Base-by-base conservation (phyloP, 2,113 vertebrate genomes). In the Taxidea taxus region DNA sequence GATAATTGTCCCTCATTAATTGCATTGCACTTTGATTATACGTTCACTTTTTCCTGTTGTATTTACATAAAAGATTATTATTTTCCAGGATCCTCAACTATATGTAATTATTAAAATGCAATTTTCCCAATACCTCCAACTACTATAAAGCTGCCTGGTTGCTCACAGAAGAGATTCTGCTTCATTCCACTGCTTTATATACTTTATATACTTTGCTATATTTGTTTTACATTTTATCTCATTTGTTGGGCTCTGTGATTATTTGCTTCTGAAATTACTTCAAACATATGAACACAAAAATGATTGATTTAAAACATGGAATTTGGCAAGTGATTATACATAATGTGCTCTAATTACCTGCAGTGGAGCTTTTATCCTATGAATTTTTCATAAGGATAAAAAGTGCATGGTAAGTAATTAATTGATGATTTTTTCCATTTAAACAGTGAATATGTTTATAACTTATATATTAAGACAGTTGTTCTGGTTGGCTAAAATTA, bases 221-320 rank as follows among this genome's bases (percentile, higher is more conserved):
- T 96, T 97, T 97, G 90, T 95, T 96, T 96, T 95, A 86, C 51
- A 39, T 96, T 97, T 94, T 91, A 74, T 94, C 75, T 97, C 85
- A 98, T 95, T 97, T 95, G 90, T 80, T 85, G n/a, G 74, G 90
- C 39, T 82, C 64, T 96, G 51, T 97, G 95, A 97, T 96, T 97
- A 97, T 98, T 98, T 97, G 95, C 96, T 96, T 96, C 77, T 96
- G 58, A 96, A 97, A 97, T 97, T 98, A 94, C 81, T 96, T 98
- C 92, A 96, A 97, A 96, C 72, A 90, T 89, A 91, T 90, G 95
- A 97, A 96, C 87, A 97, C 62, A 86, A 93, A 96, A 90, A 94
- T 97, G 92, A 96, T 64, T 96, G 97, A 98, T 86, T 96, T 97
- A 86, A 97, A 97, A 92, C 84, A 97, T 74, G 60, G 86, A 96